Conservation (phyloP, 2,797 vertebrate genomes). For the Darevskia mixta region DNA sequence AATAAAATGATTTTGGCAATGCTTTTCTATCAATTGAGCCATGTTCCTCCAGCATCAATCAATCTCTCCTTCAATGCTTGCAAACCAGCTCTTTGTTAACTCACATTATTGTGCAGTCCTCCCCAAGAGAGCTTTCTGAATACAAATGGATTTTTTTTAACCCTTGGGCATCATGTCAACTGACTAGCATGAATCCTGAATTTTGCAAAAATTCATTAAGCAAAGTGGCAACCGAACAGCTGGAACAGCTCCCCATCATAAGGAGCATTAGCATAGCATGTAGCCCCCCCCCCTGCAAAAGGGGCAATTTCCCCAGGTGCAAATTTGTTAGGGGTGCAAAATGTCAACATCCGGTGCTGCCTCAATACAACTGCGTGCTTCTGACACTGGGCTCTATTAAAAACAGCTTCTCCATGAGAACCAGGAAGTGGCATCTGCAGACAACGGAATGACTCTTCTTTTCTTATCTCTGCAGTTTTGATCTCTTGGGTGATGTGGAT, state of each 20-base stretch:
- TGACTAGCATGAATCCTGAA: slow-evolving; percentile 52
- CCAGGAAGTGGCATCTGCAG: too few species aligned
- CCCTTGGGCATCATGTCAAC: slow-evolving; percentile 10
- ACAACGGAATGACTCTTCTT: too few species aligned
- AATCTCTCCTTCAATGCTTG: slow-evolving; percentile 6
- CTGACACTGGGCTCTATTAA: too few species aligned
- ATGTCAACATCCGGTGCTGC: too few species aligned
- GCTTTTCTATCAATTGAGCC: slow-evolving; percentile 12
- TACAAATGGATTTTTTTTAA: slow-evolving; percentile 20
- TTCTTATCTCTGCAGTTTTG: too few species aligned
- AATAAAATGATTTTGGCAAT: neutral
- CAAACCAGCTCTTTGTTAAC: slow-evolving; percentile 42
- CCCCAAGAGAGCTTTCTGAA: slow-evolving; percentile 48
- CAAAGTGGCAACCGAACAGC: slow-evolving; percentile 40
- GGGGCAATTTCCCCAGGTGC: too few species aligned
- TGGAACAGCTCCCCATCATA: slow-evolving; percentile 39
- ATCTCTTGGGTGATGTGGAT: too few species aligned
- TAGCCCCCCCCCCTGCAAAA: too few species aligned
- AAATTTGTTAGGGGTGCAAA: neutral
- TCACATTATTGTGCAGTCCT: slow-evolving; percentile 33
- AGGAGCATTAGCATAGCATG: neutral
- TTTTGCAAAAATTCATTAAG: slow-evolving; percentile 46
- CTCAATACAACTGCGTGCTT: too few species aligned
- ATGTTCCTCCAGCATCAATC: slow-evolving; percentile 24
- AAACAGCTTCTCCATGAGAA: too few species aligned